These are phyloP conservation scores for Anguilla megastoma DNA, from an alignment of 2,797 vertebrate species.

Conservation along the genomic window DNA sequence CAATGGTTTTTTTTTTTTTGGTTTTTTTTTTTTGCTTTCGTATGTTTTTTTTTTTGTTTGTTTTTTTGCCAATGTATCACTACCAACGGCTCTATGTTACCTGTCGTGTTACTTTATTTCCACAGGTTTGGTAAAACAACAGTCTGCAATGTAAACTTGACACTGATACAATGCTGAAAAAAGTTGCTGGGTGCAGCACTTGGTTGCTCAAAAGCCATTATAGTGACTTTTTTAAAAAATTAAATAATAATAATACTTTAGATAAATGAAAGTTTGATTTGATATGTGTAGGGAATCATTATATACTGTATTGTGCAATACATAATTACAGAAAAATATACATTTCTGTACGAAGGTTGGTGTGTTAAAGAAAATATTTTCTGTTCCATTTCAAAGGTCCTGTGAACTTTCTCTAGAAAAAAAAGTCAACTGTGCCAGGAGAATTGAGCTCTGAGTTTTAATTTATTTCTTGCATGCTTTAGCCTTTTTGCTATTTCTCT, in stretches of 20 bases:
- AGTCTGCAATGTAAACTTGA: conserved; percentile 56
- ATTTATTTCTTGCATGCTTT: conserved; percentile 89
- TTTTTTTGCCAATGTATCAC: neutral
- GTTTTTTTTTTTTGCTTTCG: neutral
- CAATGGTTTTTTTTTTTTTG: neutral
- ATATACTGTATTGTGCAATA: conserved; percentile 82
- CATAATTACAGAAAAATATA: conserved; percentile 73
- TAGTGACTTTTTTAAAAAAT: conserved; percentile 63
- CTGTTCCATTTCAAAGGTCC: conserved; percentile 68
- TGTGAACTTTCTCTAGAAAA: conserved; percentile 78
- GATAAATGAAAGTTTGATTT: conserved; percentile 67
- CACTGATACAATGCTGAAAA: conserved; percentile 22
- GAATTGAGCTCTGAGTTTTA: conserved; percentile 74
- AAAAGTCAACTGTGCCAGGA: conserved; percentile 79
- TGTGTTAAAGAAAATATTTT: conserved; percentile 65
- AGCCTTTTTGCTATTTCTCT: conserved; percentile 78
- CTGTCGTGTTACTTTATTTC: conserved; percentile 6
- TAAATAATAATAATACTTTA: conserved; percentile 49
- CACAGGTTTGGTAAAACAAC: conserved; percentile 6
- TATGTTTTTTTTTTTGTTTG: neutral
- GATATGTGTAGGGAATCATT: conserved; percentile 72
- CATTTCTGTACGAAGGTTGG: conserved; percentile 73
- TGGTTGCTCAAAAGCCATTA: conserved; percentile 65
- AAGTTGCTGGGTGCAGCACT: conserved; percentile 58
- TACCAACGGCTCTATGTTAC: neutral